phyloP scores from a whole-genome alignment of 2,113 vertebrate genomes.

The Sinocyclocheilus anshuiensis region DNA sequence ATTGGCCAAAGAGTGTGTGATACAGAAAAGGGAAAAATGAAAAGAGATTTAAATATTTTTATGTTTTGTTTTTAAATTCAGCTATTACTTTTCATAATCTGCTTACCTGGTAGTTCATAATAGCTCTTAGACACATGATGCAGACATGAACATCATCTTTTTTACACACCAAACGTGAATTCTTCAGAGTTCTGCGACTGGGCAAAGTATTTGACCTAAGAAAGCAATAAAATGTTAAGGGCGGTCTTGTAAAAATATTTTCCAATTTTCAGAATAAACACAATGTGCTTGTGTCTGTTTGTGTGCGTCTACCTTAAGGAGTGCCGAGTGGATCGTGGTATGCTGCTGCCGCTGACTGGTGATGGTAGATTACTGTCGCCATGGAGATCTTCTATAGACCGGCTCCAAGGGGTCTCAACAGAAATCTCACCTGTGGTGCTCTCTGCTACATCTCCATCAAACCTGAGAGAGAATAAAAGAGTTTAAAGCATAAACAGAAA shows the following conservation, averaged over 20 bases:
- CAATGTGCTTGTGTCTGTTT: not conserved
- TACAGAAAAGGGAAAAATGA: slow-evolving; percentile 21
- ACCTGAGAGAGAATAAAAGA: slow-evolving; percentile 69
- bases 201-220: slow-evolving; percentile 90
- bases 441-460: slow-evolving; percentile 91
- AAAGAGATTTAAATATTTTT: not conserved
- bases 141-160: slow-evolving; percentile 98
- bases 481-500: not conserved
- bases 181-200: slow-evolving; percentile 91
- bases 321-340: slow-evolving; percentile 81
- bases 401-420: slow-evolving; percentile 92
- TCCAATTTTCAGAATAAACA: not conserved
- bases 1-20: slow-evolving; percentile 8
- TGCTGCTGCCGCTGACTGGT: slow-evolving; percentile 81
- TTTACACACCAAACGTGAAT: slow-evolving; percentile 92
- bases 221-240: not conserved
- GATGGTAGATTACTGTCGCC: slow-evolving; percentile 90
- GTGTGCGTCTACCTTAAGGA: slow-evolving; percentile 73
- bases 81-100: not conserved
- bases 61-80: too few species aligned
- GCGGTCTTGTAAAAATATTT: not conserved
- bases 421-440: slow-evolving; percentile 80
- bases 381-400: slow-evolving; percentile 97
- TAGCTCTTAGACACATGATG: slow-evolving; percentile 95
- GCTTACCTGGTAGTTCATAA: slow-evolving; percentile 98